Evolutionary conservation across 2,888 invertebrate genomes (phyloP), one percentile per base, ranked within the genome.

Genomic region (Halictus ligatus): DNA sequence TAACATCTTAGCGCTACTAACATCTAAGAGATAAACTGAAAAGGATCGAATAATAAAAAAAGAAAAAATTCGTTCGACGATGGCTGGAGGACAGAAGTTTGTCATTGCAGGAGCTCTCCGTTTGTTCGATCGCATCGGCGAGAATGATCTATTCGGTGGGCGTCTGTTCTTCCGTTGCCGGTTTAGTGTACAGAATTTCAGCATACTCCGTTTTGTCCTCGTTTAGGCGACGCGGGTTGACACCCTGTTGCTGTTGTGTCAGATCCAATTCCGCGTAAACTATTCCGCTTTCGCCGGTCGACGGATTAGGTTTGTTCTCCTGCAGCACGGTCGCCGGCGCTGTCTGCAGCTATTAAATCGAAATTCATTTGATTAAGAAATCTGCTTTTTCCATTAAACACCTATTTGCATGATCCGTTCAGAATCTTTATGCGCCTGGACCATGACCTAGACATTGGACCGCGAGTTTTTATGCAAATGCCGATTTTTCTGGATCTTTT

Each of bases 131-230:
- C 35, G 69, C 35, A 10, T 43, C 12, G 18, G 71, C 15, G 13
- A 0, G 35, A 29, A 25, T 13, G 46, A 64, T 78, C 87, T 93
- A 94, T 90, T 94, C 92, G 60, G 92, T 76, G 25, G 88, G 82
- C 21, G 91, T 72, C 54, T 90, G 64, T 64, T 96, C 95, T 3
- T 96, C 95, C 7, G 95, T 94, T 60, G 96, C 96, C 7, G 96
- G 94, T 86, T 97, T 97, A 0, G 97, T 96, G 95, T 98, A 98
- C 0, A 98, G 97, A 81, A 98, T 98, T 95, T 98, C 98, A 0
- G 98, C 98, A 94, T 98, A 98, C 92, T 97, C 97, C 5, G 97
- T 97, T 93, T 97, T 96, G 89, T 97, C 97, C 1, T 97, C 96
- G 92, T 96, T 92, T 95, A 96, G 94, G 18, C 92, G 93, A 67